Base-by-base conservation (phyloP, 1,140 invertebrate species). In the Cotesia typhae region DNA sequence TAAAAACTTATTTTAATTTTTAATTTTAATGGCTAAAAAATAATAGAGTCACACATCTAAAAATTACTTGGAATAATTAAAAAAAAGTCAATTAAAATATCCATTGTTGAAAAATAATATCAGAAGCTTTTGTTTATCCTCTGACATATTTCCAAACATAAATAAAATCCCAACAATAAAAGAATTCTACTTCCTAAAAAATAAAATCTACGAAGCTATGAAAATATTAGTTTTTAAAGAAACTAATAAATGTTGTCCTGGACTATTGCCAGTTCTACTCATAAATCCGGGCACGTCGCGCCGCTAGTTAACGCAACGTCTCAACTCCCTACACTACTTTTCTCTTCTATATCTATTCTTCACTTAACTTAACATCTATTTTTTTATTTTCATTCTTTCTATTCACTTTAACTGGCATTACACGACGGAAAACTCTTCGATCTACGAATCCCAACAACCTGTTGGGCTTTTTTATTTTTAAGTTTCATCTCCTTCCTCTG, bases 241-340 rank as follows among this genome's bases (percentile, higher is more conserved):
- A 67, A 76, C 52, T 68, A 75, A 83, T 84, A 82, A 84, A 84
- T 82, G 81, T 76, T 78, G 82, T 83, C 74, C 78, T 84, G 84
- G 84, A 85, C 76, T 72, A 74, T 75, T 78, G 83, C 84, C 83
- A 85, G 73, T 75, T 69, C 67, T 76, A 79, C 79, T 84, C 82
- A 83, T 85, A 84, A 85, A 84, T 85, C 82, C 78, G 77, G 70
- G 79, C 82, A 83, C 83, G 82, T 84, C 81, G 76, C 70, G 74
- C 75, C 71, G 59, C 75, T 76, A 76, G 78, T 80, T 79, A 80
- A 78, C 77, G 76, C 77, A 74, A 79, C 74, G 41, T 78, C 76
- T 71, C 76, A 77, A 79, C 74, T 6, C 77, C 76, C 71, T 75
- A 77, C 75, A 75, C 79, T 72, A 74, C 67, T 75, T 78, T 79